Conservation (phyloP, 2,113 vertebrate genomes). For the Coracopsis vasa region DNA sequence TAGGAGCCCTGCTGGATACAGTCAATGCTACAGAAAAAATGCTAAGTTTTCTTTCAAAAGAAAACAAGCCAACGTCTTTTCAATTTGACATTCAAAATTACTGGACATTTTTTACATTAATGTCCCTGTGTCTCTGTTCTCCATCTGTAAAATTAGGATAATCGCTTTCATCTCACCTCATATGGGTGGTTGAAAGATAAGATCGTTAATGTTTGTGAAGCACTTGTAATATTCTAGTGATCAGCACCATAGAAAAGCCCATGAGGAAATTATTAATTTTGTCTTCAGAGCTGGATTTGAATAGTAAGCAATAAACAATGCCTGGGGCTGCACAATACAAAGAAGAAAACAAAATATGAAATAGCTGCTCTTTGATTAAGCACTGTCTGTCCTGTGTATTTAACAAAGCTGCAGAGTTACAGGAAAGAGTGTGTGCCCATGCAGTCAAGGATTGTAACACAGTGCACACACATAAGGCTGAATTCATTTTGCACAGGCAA, state of each 20-base stretch:
- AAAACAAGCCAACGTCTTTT: background rate
- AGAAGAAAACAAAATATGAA: constrained; percentile 27
- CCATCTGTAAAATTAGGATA: constrained; percentile 21
- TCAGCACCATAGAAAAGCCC: constrained; percentile 48
- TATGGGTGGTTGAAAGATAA: constrained; percentile 37
- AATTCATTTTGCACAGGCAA: background rate
- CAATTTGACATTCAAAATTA: constrained; percentile 34
- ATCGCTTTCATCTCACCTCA: constrained; percentile 30
- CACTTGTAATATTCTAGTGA: constrained; percentile 39
- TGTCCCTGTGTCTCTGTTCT: background rate
- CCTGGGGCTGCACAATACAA: constrained; percentile 6
- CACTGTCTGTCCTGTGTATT: background rate
- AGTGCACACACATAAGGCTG: background rate
- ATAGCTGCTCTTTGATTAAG: constrained; percentile 31
- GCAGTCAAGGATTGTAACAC: background rate
- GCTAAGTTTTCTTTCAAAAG: constrained; percentile 11
- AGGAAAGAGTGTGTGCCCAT: background rate
- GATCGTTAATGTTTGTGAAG: constrained; percentile 40
- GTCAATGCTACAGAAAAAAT: background rate
- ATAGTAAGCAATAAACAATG: constrained; percentile 58
- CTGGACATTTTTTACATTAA: constrained; percentile 4
- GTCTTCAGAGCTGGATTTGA: constrained; percentile 44
- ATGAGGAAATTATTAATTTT: constrained; percentile 66
- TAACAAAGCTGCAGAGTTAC: background rate
- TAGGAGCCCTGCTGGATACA: background rate